Evolutionary conservation across 2,888 invertebrate genomes (phyloP), one percentile per base, ranked within the genome.

Genomic region (Invenusta paracnida): DNA sequence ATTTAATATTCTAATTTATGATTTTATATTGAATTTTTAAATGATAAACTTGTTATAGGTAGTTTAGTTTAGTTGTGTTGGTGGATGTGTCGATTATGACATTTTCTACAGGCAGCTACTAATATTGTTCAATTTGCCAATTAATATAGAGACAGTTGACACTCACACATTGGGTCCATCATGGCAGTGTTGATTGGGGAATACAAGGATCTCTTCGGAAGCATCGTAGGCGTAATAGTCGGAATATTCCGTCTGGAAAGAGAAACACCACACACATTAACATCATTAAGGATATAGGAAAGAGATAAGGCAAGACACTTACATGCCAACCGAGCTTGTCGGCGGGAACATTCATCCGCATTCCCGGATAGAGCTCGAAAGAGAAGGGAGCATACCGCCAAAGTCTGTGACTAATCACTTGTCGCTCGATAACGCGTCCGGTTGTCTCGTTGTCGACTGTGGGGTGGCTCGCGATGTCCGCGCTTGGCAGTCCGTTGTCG

Each of bases 331-430:
- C 66, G 17, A 88, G 86, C 82, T 87, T 88, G 31, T 87, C 87
- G 82, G 87, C 85, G n/a, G 88, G 88, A 11, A 88, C 88, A 25
- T 87, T 85, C 84, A 88, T 88, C 17, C 88, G 86, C 73, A 84
- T 86, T n/a, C 86, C 86, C 25, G 86, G 86, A 81, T 86, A 86
- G 23, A 81, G 28, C 28, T 86, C 86, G 23, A 86, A 86, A 29
- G 82, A 87, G 82, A 86, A 86, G 11, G 86, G 86, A 17, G 23
- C n/a, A n/a, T 79, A 86, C 81, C 86, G 17, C 86, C 86, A 86
- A 0, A 86, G 5, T 29, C 86, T 23, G 67, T 86, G 86, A 28
- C 87, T 66, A 25, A 29, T 29, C 23, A 82, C 30, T 0, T 28
- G 25, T 28, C 86, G 27, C 48, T 86, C 86, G 27, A 86, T 82